Evolutionary conservation across 2,797 vertebrate species (phyloP), one percentile per base, ranked within the genome.

Genomic region (Antrozous pallidus): DNA sequence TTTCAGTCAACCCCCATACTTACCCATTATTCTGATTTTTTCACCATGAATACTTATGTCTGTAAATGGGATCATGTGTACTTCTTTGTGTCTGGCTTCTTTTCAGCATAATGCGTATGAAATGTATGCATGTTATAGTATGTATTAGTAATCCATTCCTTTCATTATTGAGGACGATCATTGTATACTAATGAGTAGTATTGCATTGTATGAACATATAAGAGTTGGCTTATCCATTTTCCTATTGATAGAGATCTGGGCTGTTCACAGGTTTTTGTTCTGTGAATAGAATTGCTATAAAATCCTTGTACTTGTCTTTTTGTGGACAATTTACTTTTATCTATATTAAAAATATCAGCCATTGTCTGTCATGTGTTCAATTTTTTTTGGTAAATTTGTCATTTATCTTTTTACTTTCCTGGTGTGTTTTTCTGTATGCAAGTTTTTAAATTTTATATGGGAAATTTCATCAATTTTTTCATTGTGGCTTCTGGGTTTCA

Each of bases 321-420:
- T 63, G 13, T 67, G 63, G 70, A 82, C 7, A 54, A 73, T 40
- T 51, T 71, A 17, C 18, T 77, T 94, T 47, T 63, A 49, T 77
- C 69, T 87, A 20, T 65, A 82, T 86, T 86, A 85, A 42, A 33
- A 49, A 77, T 70, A 87, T 70, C 65, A 71, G 26, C n/a, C 33
- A 56, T 87, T 74, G 31, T 36, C 22, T 92, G 26, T 38, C 56
- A 83, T n/a, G 13, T 69, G 24, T 33, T 49, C 7, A 61, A 36
- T 8, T 54, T 56, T 65, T 83, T 83, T 91, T 36, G 14, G 63
- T 78, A 75, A 85, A 67, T 77, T 33, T 71, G n/a, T 61, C 9
- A 33, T 75, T 95, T 70, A 79, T 79, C 49, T 88, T 94, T 79
- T 94, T 31, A 84, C 20, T 77, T 75, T 47, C 20, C 58, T 24